Evolutionary conservation across 2,888 invertebrate genomes (phyloP).

Genomic region (Saturnia pavonia): DNA sequence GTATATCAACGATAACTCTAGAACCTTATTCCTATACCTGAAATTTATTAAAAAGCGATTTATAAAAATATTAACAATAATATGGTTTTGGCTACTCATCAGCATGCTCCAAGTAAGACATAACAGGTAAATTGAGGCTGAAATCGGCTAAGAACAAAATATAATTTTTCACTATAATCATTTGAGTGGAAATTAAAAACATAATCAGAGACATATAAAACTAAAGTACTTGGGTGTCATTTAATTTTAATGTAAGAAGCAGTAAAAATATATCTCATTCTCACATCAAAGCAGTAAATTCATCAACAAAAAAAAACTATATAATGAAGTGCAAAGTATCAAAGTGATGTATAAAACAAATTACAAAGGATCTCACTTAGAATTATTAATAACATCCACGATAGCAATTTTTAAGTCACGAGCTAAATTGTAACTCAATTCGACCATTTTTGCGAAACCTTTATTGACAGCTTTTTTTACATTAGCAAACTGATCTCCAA

Average conservation of each 20-base stretch:
- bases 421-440: constrained; percentile 35
- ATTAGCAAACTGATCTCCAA: constrained; percentile 42
- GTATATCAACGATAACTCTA: constrained; percentile 50
- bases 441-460: constrained; percentile 36
- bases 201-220: too few species aligned
- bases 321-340: not conserved
- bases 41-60: not conserved
- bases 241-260: too few species aligned
- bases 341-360: not conserved
- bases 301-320: too few species aligned
- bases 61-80: not conserved
- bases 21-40: constrained; percentile 48
- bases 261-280: too few species aligned
- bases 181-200: too few species aligned
- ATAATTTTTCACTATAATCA: too few species aligned
- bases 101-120: too few species aligned
- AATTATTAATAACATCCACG: constrained; percentile 33
- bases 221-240: too few species aligned
- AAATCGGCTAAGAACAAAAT: too few species aligned
- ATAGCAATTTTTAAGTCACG: constrained; percentile 33
- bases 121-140: too few species aligned
- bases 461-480: constrained; percentile 32
- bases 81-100: too few species aligned
- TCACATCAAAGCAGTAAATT: too few species aligned
- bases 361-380: constrained; percentile 6